Evolutionary conservation across 1,140 invertebrate genomes (phyloP).

Genomic region (Apis florea): DNA sequence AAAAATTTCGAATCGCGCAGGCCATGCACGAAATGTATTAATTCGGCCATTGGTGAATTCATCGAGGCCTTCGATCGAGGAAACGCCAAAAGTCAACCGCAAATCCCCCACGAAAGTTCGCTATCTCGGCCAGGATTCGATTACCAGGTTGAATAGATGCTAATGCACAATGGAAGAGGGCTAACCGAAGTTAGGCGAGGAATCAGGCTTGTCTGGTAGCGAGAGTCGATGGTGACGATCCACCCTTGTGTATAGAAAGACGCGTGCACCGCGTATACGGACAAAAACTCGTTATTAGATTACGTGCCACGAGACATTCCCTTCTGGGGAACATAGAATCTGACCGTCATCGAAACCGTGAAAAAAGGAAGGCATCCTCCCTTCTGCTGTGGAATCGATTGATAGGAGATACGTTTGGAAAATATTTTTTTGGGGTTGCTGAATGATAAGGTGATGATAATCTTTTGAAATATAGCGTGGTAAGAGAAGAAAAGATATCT

Average conservation of each 20-base stretch:
- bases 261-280: conserved; percentile 72
- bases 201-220: conserved; percentile 61
- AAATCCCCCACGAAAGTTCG: conserved; percentile 76
- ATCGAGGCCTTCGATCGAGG: neutral
- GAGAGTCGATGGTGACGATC: conserved; percentile 35
- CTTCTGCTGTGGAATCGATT: conserved; percentile 10
- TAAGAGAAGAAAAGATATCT: neutral
- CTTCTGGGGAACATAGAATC: conserved; percentile 14
- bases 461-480: conserved; percentile 16
- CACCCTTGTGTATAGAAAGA: conserved; percentile 64
- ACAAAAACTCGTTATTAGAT: conserved; percentile 80
- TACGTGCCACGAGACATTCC: conserved; percentile 62
- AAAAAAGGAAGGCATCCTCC: conserved; percentile 33
- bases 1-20: no score
- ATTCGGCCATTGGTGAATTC: neutral
- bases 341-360: neutral
- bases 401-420: conserved; percentile 37
- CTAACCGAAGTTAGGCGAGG: conserved; percentile 66
- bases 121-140: conserved; percentile 79
- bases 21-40: neutral
- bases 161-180: conserved; percentile 78
- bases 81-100: conserved; percentile 74
- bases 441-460: conserved; percentile 27
- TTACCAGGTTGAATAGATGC: conserved; percentile 80
- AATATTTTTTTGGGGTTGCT: conserved; percentile 22